Evolutionary conservation across 2,888 invertebrate species (phyloP), one percentile per base, ranked within the genome.

Genomic region (Sepiola atlantica): DNA sequence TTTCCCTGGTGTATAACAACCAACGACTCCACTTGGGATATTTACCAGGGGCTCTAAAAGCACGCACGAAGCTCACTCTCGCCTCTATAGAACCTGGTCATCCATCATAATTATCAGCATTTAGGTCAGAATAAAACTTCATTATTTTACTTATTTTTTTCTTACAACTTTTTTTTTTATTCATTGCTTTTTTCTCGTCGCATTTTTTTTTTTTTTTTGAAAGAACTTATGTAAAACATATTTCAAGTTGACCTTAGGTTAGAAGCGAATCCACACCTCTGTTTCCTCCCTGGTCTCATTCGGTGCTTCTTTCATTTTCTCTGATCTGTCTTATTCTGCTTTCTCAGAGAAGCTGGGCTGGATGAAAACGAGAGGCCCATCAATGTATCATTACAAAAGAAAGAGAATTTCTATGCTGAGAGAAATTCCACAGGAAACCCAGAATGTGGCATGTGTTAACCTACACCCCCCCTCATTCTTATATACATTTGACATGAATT

Each of bases 51-150:
- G 77, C n/a, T 77, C n/a, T 77, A 4, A 4, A 45, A 45, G 45
- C 45, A 45, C 45, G 77, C 32, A 4, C n/a, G 14, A n/a, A 77
- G 32, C 77, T n/a, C 77, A 32, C 77, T 32, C 77, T 32, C 32
- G 16, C 16, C 77, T 77, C n/a, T 77, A 32, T 32, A 77, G 14
- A n/a, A 77, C 77, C 77, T n/a, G 77, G 77, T 16, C 77, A 77
- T 77, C 77, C 77, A 77, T 77, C 77, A 77, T 77, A 77, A 77
- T 77, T 77, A 77, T 77, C 77, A 77, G n/a, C 77, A 77, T 77
- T n/a, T 32, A 77, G 32, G 77, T 77, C 77, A 77, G 77, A 77
- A 32, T 77, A 77, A 32, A 77, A 77, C n/a, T 77, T 77, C 77
- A 77, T 77, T 77, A 77, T 77, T 77, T 77, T 77, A 77, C n/a